phyloP scores from a whole-genome alignment of 2,113 vertebrate genomes.

The Periophthalmus modestus region DNA sequence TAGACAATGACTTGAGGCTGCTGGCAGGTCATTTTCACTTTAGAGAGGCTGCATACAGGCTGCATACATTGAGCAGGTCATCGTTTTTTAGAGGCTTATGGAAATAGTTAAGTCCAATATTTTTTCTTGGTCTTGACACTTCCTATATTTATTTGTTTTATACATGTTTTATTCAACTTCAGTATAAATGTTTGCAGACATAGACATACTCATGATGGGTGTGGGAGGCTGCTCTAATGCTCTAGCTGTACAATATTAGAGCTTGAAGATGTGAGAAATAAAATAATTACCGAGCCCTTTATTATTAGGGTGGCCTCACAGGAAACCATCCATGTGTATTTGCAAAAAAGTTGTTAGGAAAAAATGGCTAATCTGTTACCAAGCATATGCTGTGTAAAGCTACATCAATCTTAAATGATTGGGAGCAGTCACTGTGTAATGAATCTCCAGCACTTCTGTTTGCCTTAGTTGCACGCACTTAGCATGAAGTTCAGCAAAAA shows the following conservation, averaged over 20 bases:
- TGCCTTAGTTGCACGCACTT: slow-evolving; percentile 59
- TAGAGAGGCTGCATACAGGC: too few relatives aligned
- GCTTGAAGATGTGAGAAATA: not conserved
- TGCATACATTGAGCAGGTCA: too few relatives aligned
- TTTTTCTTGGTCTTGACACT: too few relatives aligned
- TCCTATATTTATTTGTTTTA: too few relatives aligned
- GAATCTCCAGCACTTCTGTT: slow-evolving; percentile 61
- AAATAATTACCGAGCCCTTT: slow-evolving; percentile 19
- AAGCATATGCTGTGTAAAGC: slow-evolving; percentile 71
- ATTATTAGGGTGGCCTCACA: slow-evolving; percentile 45
- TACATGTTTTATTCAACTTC: too few relatives aligned
- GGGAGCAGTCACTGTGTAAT: slow-evolving; percentile 64
- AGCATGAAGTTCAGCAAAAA: slow-evolving; percentile 66
- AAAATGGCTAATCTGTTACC: slow-evolving; percentile 62
- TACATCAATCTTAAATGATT: slow-evolving; percentile 76
- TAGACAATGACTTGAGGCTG: slow-evolving; percentile 39
- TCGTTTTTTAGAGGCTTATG: slow-evolving; percentile 26
- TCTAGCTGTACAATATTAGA: too few relatives aligned
- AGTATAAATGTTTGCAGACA: too few relatives aligned
- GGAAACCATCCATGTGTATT: slow-evolving; percentile 57
- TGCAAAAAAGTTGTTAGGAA: slow-evolving; percentile 51
- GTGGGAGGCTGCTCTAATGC: too few relatives aligned
- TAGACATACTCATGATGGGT: too few relatives aligned
- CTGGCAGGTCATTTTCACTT: slow-evolving; percentile 63
- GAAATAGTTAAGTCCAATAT: slow-evolving; percentile 26